These are phyloP conservation scores for Heliconius charithonia DNA, from an alignment of 2,888 invertebrate genomes.

Conservation along the genomic window DNA sequence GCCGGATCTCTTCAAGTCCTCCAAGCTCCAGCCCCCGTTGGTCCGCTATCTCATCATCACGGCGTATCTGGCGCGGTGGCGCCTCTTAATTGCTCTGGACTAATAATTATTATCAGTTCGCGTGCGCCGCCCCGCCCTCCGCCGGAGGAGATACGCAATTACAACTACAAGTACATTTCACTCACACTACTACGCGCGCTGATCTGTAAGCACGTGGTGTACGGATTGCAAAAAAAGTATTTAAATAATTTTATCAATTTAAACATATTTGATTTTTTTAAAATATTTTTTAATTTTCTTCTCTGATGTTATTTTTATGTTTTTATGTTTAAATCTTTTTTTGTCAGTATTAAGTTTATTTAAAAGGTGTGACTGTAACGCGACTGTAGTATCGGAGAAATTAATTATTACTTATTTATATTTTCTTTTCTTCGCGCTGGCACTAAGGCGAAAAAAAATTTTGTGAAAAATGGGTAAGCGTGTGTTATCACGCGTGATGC, in stretches of 20 bases:
- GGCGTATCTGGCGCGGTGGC: slow-evolving; percentile 72
- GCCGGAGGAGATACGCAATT: slow-evolving; percentile 63
- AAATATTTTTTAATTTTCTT: neutral
- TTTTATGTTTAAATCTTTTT: neutral
- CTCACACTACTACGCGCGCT: slow-evolving; percentile 45
- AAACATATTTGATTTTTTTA: neutral
- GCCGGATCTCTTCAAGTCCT: slow-evolving; percentile 32
- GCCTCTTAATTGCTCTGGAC: slow-evolving; percentile 80
- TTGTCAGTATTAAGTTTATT: neutral
- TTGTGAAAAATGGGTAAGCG: no score
- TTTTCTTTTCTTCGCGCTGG: no score
- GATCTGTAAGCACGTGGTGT: slow-evolving; percentile 62
- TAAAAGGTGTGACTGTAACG: no score
- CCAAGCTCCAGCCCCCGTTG: slow-evolving; percentile 32
- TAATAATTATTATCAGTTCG: slow-evolving; percentile 81
- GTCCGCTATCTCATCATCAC: slow-evolving; percentile 57
- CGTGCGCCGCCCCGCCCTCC: slow-evolving; percentile 69
- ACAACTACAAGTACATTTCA: slow-evolving; percentile 48
- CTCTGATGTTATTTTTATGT: neutral
- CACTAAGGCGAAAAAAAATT: no score
- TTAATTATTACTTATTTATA: no score
- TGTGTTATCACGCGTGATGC: no score
- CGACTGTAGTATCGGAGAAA: no score
- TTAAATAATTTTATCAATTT: slow-evolving; percentile 37
- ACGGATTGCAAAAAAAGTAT: slow-evolving; percentile 51